These are phyloP conservation scores for Aurelia aurita DNA, from an alignment of 30 jellyfish, hydroid and myxozoan species.

Conservation along the genomic window DNA sequence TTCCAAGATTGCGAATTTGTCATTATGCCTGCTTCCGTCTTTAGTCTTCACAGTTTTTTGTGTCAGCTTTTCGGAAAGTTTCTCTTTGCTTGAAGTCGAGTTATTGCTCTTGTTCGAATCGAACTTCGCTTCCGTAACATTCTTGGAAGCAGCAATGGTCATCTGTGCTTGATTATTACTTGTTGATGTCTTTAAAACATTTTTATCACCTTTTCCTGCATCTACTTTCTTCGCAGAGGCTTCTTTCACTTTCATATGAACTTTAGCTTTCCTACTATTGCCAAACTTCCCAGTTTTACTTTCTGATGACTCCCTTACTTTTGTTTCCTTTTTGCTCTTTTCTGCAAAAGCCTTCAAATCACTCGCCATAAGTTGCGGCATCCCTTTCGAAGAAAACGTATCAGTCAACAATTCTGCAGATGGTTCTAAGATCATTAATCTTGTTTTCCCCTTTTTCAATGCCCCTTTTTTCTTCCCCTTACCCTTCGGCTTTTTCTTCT, in stretches of 20 bases:
- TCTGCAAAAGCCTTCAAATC: constrained; percentile 12
- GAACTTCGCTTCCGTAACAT: no score
- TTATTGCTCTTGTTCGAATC: no score
- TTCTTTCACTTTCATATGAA: no score
- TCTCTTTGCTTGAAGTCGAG: no score
- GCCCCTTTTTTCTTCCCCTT: constrained; percentile 32
- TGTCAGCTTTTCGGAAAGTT: background rate
- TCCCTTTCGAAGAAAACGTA: constrained; percentile 13
- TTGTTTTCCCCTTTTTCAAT: background rate
- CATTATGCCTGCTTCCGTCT: background rate
- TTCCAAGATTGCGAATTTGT: background rate
- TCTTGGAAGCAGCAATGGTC: no score
- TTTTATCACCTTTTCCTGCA: no score
- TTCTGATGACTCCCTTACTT: background rate
- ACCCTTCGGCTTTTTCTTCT: constrained; percentile 17
- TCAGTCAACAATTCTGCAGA: constrained; percentile 27
- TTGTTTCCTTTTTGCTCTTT: background rate
- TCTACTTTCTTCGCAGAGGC: no score
- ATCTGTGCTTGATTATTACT: no score
- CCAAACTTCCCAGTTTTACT: background rate
- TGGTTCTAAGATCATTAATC: constrained; percentile 41
- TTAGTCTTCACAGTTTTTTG: background rate
- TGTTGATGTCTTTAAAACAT: no score
- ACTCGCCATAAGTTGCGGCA: constrained; percentile 12
- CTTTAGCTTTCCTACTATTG: background rate